Evolutionary conservation across 2,113 vertebrate species (phyloP), one percentile per base, ranked within the genome.

Genomic region (Brachypodius melanocephalos): DNA sequence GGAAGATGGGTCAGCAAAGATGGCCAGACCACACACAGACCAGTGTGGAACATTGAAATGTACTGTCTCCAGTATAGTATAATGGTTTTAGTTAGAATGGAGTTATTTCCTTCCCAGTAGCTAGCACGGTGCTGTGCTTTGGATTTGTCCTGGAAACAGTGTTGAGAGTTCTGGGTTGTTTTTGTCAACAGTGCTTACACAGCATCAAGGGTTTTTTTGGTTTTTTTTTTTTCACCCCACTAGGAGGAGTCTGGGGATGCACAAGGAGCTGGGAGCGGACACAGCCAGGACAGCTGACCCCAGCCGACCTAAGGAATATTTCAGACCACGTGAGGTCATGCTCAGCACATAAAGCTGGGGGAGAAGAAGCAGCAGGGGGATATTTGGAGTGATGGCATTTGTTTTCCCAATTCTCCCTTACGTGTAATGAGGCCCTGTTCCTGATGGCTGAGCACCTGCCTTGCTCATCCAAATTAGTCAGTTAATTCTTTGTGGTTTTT

Each of bases 341-440:
- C 3, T 83, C 11, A 46, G 8, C 4, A 29, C 59, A 32, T 29
- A 28, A 90, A 77, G 2, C 5, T 45, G 69, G 13, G 5, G 8
- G 11, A 38, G 24, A 51, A 63, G 34, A 16, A 54, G 8, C 13
- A 59, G 26, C 1, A 0, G 0, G 3, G 6, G 14, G 13, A 0
- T 61, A 0, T 89, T 89, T 4, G 5, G 16, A 58, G 7, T 21
- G 7, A 14, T 24, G 4, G 1, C 0, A 0, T 76, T 76, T 81
- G 19, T 54, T 14, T 73, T 83, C 19, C 26, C 13, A 48, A 51
- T 18, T 46, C 2, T 17, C 3, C 0, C 0, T 45, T 20, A 13
- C 0, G 0, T 1, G 0, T 12, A 36, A 22, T 11, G 22, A 14
- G 36, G 9, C 17, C 6, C 32, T 36, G 29, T 4, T 68, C 48